Conservation (phyloP, 2,888 invertebrate genomes). For the Xestia ashworthii region DNA sequence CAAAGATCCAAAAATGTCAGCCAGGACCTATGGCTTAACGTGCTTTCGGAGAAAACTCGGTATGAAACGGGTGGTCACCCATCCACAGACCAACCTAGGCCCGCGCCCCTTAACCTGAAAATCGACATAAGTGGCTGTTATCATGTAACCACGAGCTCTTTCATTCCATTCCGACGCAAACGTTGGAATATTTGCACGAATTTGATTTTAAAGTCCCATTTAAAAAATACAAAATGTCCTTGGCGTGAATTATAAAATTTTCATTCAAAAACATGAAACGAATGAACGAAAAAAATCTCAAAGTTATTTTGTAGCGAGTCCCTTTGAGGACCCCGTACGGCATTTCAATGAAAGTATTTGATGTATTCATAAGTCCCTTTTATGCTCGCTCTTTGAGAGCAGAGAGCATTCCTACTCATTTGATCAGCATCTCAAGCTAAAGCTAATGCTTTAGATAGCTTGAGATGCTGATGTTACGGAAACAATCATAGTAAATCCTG, state of each 20-base stretch:
- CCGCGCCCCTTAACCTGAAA: too few relatives aligned
- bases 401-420: conserved; percentile 27
- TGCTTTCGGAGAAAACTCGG: too few relatives aligned
- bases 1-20: too few relatives aligned
- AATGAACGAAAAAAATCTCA: conserved; percentile 42
- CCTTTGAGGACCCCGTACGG: conserved; percentile 42
- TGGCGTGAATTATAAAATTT: conserved; percentile 36
- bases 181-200: neutral
- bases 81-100: too few relatives aligned
- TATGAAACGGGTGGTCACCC: too few relatives aligned
- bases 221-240: conserved; percentile 8
- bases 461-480: too few relatives aligned
- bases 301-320: conserved; percentile 42
- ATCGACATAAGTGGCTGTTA: too few relatives aligned
- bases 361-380: conserved; percentile 46
- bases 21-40: too few relatives aligned
- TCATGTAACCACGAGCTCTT: too few relatives aligned
- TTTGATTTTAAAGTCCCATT: conserved; percentile 1
- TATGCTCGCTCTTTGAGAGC: conserved; percentile 25
- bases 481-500: too few relatives aligned
- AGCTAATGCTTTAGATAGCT: neutral
- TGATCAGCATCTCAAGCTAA: conserved; percentile 5
- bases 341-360: conserved; percentile 47
- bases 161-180: neutral
- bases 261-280: conserved; percentile 39